phyloP scores from a whole-genome alignment of 1,140 invertebrate species.

The Lineus longissimus region DNA sequence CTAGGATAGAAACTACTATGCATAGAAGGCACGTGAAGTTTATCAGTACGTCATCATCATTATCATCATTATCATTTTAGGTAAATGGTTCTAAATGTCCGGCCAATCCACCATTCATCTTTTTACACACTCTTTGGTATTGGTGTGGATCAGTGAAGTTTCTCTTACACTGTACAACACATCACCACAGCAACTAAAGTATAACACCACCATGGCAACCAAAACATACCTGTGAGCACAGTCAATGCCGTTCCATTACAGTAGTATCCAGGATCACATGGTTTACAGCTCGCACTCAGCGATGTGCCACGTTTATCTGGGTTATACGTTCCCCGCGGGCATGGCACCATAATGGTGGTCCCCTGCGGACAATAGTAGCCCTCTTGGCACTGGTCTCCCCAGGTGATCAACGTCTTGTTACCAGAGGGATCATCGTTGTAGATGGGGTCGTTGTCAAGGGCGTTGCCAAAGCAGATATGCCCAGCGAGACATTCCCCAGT shows the following conservation, averaged over 20 bases:
- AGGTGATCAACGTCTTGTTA: constrained; percentile 41
- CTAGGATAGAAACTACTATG: no score
- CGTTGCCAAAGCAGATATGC: constrained; percentile 44
- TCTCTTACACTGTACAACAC: no score
- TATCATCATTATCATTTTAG: no score
- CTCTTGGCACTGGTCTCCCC: constrained; percentile 42
- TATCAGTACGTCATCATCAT: no score
- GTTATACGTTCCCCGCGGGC: constrained; percentile 45
- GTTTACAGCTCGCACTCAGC: constrained; percentile 27
- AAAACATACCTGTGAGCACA: constrained; percentile 28
- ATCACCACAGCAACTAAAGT: no score
- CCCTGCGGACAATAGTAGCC: constrained; percentile 42
- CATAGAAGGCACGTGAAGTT: no score
- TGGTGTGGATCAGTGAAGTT: no score
- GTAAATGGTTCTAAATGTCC: no score
- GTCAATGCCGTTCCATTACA: constrained; percentile 41
- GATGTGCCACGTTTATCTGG: constrained; percentile 32
- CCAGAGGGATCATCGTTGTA: constrained; percentile 42
- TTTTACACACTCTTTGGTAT: no score
- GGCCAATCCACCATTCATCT: no score
- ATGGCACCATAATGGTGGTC: constrained; percentile 37
- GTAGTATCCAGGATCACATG: constrained; percentile 45
- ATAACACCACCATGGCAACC: no score
- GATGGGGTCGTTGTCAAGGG: constrained; percentile 40
- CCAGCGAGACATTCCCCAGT: constrained; percentile 42